Evolutionary conservation across 2,113 vertebrate species (phyloP).

Genomic region (Patagioenas fasciata): DNA sequence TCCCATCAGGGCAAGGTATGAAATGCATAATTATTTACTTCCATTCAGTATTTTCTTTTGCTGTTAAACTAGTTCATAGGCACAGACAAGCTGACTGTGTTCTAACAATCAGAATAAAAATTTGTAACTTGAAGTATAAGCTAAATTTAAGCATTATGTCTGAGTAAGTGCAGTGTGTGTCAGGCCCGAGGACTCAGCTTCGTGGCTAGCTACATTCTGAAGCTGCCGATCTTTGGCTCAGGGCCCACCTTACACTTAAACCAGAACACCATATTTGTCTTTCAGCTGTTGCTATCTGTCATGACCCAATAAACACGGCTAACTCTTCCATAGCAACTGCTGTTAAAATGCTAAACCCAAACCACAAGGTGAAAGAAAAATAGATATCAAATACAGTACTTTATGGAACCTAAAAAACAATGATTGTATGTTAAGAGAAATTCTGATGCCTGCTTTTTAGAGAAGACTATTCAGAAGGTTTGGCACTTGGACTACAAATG

Average conservation of each 20-base stretch:
- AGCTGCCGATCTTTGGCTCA: slow-evolving; percentile 66
- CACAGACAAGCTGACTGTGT: neutral
- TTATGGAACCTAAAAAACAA: neutral
- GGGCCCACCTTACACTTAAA: slow-evolving; percentile 54
- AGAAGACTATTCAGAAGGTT: neutral
- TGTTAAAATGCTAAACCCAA: slow-evolving; percentile 23
- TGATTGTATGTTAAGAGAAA: neutral
- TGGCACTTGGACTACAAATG: slow-evolving; percentile 8
- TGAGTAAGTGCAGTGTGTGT: neutral
- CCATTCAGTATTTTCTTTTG: neutral
- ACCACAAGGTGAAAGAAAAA: neutral
- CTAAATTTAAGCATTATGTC: slow-evolving; percentile 14
- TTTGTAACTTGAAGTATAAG: neutral
- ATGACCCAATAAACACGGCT: slow-evolving; percentile 67
- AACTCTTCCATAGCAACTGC: slow-evolving; percentile 72
- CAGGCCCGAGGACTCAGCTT: slow-evolving; percentile 20
- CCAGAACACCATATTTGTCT: slow-evolving; percentile 72
- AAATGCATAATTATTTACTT: neutral
- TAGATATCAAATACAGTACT: neutral
- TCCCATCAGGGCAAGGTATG: neutral
- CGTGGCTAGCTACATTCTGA: slow-evolving; percentile 41
- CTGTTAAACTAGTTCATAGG: neutral
- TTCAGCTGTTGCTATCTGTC: slow-evolving; percentile 74
- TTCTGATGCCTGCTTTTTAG: neutral
- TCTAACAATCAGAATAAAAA: neutral